Evolutionary conservation across 2,888 invertebrate species (phyloP), one percentile per base, ranked within the genome.

Genomic region (Caenorhabditis uteleia): DNA sequence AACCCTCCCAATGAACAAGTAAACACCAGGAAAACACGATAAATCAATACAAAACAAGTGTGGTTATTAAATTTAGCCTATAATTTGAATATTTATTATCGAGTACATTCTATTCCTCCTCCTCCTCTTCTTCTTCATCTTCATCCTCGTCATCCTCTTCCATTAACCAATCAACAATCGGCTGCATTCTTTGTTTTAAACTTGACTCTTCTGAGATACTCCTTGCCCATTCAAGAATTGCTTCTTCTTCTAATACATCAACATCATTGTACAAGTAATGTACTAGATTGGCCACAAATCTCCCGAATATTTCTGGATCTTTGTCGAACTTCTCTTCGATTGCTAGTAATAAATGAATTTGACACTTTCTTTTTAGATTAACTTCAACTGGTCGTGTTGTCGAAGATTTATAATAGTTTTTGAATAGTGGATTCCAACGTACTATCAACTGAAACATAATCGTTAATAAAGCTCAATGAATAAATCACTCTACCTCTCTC

Each of bases 331-430:
- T 44, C 21, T 73, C 73, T 58, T 79, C 79, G 7, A 79, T 54
- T n/a, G 76, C 77, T 29, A 74, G 44, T 14, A 79, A 54, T 34
- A 79, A 46, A 56, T 79, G 76, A 27, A 73, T 59, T 39, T 77
- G 73, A 34, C 59, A 67, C 42, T 55, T 66, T 31, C 34, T 34
- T 36, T 56, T 56, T 26, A 47, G 16, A 5, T 49, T 54, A 3
- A 43, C 20, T 27, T 58, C 49, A 5, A 50, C 20, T 33, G 36
- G 45, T 34, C 40, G 49, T 27, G 50, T 51, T 16, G 48, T 45
- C 7, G 48, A 18, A 6, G 65, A 48, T 33, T 50, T 62, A 66
- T 77, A 79, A 50, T 79, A 79, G 45, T 77, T 77, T 12, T 53
- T 23, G 62, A 77, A 78, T n/a, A 79, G 27, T 5, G 25, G 27